A percentile compares a stretch with the other conserved stretches of the same genome.
These are phyloP conservation scores for Conchocele bisecta DNA, from an alignment of 2,888 invertebrate species.

Conservation along the genomic window DNA sequence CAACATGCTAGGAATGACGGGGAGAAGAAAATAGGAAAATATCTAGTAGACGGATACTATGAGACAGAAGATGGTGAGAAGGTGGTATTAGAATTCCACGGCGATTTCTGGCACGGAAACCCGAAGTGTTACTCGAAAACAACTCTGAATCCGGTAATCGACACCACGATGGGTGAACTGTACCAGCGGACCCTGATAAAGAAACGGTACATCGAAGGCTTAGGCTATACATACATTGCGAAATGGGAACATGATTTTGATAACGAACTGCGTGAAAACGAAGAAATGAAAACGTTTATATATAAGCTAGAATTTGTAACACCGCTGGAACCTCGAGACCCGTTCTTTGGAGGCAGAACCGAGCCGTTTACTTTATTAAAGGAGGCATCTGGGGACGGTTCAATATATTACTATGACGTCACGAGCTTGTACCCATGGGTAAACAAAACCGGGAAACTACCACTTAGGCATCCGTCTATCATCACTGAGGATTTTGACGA, in stretches of 20 bases:
- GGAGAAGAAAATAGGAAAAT: slow-evolving; percentile 24
- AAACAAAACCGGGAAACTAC: too few relatives aligned
- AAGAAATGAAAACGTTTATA: slow-evolving; percentile 37
- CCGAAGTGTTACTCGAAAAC: slow-evolving; percentile 24
- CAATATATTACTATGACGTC: slow-evolving; percentile 30
- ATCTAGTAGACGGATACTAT: slow-evolving; percentile 29
- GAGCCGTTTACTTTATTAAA: slow-evolving; percentile 30
- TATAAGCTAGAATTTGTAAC: slow-evolving; percentile 5
- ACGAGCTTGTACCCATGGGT: slow-evolving; percentile 28
- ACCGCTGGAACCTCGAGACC: slow-evolving; percentile 1
- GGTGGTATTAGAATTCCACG: slow-evolving; percentile 19
- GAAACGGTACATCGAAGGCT: slow-evolving; percentile 18
- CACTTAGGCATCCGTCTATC: too few relatives aligned
- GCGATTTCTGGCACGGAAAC: slow-evolving; percentile 31
- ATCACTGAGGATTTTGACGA: too few relatives aligned
- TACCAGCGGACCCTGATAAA: slow-evolving; percentile 34
- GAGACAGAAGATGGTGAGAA: neutral
- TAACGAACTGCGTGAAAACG: slow-evolving; percentile 33
- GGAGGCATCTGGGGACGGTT: slow-evolving; percentile 3
- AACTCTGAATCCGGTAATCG: slow-evolving; percentile 29
- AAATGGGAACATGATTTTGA: slow-evolving; percentile 67
- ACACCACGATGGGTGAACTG: slow-evolving; percentile 32
- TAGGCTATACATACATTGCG: slow-evolving; percentile 45
- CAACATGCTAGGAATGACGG: slow-evolving; percentile 19
- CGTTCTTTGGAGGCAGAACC: slow-evolving; percentile 18